Evolutionary conservation across 1,140 invertebrate genomes (phyloP).

Genomic region (Eupeodes corollae): DNA sequence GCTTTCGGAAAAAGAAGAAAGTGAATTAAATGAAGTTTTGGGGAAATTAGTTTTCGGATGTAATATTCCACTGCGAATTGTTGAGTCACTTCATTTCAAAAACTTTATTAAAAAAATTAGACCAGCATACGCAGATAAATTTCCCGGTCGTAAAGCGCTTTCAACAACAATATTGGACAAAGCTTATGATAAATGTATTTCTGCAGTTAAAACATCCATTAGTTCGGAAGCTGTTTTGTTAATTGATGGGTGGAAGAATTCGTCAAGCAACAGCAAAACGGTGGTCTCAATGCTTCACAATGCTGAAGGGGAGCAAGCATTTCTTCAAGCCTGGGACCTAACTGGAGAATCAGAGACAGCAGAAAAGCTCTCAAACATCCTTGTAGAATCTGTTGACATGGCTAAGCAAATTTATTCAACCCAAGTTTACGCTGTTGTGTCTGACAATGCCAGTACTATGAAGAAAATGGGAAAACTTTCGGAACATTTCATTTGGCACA

Average conservation of each 20-base stretch:
- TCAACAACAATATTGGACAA: background rate
- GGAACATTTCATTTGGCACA: background rate
- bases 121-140: background rate
- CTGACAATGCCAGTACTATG: background rate
- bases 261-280: background rate
- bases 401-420: background rate
- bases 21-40: background rate
- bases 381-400: background rate
- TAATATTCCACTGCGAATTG: background rate
- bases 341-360: background rate
- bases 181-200: background rate
- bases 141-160: background rate
- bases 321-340: background rate
- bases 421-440: too few species aligned
- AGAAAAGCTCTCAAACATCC: background rate
- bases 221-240: background rate
- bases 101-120: background rate
- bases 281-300: background rate
- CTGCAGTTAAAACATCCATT: background rate
- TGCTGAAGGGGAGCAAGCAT: background rate
- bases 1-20: background rate
- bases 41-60: background rate
- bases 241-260: background rate
- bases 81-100: too few species aligned
- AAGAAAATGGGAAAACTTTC: background rate